A percentile compares a stretch with the other conserved stretches of the same genome.
phyloP scores from a whole-genome alignment of 1,140 invertebrate genomes.

The Procambarus clarkii region DNA sequence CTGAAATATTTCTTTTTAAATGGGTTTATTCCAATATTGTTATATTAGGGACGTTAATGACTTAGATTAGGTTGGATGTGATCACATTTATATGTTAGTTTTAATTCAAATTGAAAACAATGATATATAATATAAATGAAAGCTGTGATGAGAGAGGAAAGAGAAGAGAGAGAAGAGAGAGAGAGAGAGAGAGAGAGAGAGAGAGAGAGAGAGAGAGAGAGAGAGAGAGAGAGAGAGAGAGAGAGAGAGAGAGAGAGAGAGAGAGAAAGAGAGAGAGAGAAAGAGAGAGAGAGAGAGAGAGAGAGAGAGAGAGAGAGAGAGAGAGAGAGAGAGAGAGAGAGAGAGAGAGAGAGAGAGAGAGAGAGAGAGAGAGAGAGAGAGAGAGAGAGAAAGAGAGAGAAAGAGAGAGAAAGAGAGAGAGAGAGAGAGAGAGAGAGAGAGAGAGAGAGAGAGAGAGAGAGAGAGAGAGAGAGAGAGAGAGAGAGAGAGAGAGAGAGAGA shows the following conservation, averaged over 20 bases:
- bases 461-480: neutral
- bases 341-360: neutral
- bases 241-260: neutral
- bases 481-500: no score
- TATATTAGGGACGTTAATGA: no score
- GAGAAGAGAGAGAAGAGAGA: neutral
- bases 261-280: neutral
- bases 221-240: neutral
- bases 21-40: no score
- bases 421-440: neutral
- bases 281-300: neutral
- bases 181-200: neutral
- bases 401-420: neutral
- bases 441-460: neutral
- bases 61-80: no score
- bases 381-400: neutral
- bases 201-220: neutral
- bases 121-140: no score
- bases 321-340: no score
- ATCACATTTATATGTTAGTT: no score
- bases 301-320: no score
- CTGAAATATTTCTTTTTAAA: no score
- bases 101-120: no score
- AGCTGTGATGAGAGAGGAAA: neutral
- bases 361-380: neutral